Evolutionary conservation across 2,113 vertebrate genomes (phyloP).

Genomic region (Oceanites oceanicus): DNA sequence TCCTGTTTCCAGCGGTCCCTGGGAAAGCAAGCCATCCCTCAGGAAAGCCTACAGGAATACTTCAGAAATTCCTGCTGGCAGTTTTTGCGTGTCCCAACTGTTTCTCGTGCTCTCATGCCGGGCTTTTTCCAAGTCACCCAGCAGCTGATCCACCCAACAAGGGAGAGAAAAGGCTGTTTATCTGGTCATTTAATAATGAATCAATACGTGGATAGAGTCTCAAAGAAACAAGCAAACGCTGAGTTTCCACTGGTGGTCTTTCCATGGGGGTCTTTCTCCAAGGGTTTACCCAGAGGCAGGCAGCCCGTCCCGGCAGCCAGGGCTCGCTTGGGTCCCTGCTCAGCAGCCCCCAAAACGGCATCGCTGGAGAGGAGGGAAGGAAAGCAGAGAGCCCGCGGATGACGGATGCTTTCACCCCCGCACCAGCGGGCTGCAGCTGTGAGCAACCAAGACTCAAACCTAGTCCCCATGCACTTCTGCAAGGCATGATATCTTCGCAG

Average conservation of each 20-base stretch:
- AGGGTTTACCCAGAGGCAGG: background rate
- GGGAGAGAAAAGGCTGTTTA: background rate
- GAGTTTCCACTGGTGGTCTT: background rate
- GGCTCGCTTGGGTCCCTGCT: background rate
- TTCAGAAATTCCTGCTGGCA: background rate
- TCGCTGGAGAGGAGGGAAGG: rapidly evolving
- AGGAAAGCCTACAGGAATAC: constrained; percentile 47
- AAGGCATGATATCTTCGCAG: rapidly evolving
- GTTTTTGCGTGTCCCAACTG: background rate
- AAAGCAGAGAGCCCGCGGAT: background rate
- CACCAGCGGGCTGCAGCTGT: rapidly evolving
- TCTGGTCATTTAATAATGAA: background rate
- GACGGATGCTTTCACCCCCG: background rate
- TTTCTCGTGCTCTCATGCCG: background rate
- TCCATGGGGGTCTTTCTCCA: background rate
- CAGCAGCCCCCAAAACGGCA: rapidly evolving
- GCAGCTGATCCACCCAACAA: background rate
- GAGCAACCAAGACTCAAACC: background rate
- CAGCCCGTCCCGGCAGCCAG: background rate
- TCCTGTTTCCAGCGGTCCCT: background rate
- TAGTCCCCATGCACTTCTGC: background rate
- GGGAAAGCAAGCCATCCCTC: constrained; percentile 24
- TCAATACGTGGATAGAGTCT: background rate
- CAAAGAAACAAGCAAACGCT: background rate
- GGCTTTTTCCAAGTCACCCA: background rate